Conservation (phyloP, 1,140 invertebrate species). For the Danaus plexippus region DNA sequence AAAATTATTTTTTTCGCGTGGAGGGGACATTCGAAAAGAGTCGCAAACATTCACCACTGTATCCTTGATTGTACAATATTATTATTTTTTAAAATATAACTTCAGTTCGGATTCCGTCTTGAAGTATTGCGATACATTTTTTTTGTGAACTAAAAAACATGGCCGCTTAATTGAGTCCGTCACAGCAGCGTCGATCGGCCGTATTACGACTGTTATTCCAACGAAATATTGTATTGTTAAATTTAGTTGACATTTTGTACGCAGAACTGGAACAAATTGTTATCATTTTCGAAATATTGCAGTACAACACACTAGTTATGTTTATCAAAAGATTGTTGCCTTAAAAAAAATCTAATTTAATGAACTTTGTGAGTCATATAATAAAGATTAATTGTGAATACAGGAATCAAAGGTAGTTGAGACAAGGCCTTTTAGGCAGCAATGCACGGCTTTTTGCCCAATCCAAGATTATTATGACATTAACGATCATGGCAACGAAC, state of each 20-base stretch:
- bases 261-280: too few relatives aligned
- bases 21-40: constrained; percentile 5
- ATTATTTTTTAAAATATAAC: constrained; percentile 19
- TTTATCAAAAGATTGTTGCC: too few relatives aligned
- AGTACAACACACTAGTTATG: too few relatives aligned
- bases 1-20: too few relatives aligned
- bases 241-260: too few relatives aligned
- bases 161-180: too few relatives aligned
- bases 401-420: not conserved
- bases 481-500: constrained; percentile 21
- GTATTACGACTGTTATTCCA: too few relatives aligned
- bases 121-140: constrained; percentile 4
- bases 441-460: constrained; percentile 20
- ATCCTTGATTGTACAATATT: constrained; percentile 15
- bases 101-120: constrained; percentile 7
- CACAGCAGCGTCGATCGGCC: too few relatives aligned
- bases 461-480: constrained; percentile 32
- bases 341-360: too few relatives aligned
- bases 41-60: constrained; percentile 15
- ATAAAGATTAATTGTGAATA: not conserved
- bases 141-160: constrained; percentile 9
- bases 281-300: too few relatives aligned
- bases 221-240: too few relatives aligned
- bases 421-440: constrained; percentile 19
- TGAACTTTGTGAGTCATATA: too few relatives aligned